Conservation (phyloP, 2,113 vertebrate species). For the Theristicus caerulescens region DNA sequence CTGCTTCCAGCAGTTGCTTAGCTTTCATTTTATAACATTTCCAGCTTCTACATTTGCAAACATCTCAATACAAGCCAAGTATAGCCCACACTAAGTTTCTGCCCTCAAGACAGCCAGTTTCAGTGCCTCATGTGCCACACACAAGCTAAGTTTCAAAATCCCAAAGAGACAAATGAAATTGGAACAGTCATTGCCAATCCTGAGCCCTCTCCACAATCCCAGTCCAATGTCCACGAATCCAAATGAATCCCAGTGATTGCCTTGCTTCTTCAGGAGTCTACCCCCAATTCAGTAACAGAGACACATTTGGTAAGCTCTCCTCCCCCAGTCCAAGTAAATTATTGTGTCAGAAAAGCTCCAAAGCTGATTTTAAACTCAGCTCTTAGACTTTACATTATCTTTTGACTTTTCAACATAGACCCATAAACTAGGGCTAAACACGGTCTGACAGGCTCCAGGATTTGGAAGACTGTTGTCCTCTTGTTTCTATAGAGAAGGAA, state of each 20-base stretch:
- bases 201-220: neutral
- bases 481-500: neutral
- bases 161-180: neutral
- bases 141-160: neutral
- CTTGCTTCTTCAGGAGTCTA: neutral
- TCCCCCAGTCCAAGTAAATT: neutral
- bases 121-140: neutral
- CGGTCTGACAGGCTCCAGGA: neutral
- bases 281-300: rapidly evolving
- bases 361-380: neutral
- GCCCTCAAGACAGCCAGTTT: neutral
- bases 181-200: neutral
- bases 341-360: neutral
- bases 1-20: neutral
- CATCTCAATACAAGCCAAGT: neutral
- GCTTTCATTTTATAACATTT: neutral
- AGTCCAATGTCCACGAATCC: neutral
- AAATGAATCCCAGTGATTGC: neutral
- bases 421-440: neutral
- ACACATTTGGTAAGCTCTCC: neutral
- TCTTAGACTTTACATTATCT: neutral
- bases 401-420: neutral
- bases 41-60: neutral
- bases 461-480: neutral
- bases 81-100: neutral